Evolutionary conservation across 2,113 vertebrate genomes (phyloP).

Genomic region (Hystrix cristata): DNA sequence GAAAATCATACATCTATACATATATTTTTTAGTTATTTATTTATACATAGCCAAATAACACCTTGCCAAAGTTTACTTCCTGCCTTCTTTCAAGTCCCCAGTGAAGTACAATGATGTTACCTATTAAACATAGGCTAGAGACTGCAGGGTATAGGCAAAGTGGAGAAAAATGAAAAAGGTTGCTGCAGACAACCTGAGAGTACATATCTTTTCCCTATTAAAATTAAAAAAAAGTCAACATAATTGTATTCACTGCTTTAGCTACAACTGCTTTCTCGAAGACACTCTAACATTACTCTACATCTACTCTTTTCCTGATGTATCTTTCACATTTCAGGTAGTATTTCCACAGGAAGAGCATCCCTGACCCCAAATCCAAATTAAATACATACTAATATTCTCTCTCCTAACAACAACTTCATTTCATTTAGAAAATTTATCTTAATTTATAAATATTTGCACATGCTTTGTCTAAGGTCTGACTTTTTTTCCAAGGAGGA

Average conservation of each 20-base stretch:
- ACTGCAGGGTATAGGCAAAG: background rate
- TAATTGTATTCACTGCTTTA: background rate
- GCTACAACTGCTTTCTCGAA: background rate
- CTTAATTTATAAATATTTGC: background rate
- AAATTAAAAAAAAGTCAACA: background rate
- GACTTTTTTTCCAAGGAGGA: background rate
- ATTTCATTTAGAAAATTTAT: background rate
- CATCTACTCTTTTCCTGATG: background rate
- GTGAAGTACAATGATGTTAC: background rate
- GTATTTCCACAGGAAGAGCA: background rate
- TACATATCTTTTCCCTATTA: background rate
- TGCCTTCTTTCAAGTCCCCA: background rate
- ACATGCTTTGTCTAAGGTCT: background rate
- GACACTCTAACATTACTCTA: background rate
- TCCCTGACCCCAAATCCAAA: background rate
- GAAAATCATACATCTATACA: background rate
- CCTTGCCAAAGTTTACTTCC: background rate
- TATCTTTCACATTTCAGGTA: background rate
- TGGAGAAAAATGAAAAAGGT: background rate
- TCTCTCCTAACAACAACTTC: background rate
- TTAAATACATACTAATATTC: background rate
- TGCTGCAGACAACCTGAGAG: background rate
- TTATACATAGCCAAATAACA: background rate
- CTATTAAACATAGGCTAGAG: background rate
- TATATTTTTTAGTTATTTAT: background rate